Base-by-base conservation (phyloP, 2,113 vertebrate species). In the Hippocampus comes region DNA sequence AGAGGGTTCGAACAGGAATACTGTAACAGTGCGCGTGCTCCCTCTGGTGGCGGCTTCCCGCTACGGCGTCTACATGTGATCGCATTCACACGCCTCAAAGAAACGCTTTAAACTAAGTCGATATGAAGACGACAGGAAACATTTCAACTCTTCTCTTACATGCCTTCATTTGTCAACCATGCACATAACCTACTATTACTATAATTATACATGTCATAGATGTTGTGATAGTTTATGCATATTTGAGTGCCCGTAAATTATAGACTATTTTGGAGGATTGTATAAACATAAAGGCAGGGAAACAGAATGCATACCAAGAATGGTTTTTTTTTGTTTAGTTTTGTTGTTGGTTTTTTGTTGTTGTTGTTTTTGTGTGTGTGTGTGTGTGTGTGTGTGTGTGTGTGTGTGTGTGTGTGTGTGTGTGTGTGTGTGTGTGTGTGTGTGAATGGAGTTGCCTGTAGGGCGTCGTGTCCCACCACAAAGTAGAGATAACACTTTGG, bases 31-130 rank as follows among this genome's bases (percentile, higher is more conserved):
- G 72, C 86, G 56, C 74, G 82, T 88, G 84, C 89, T 78, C 90
- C 90, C 87, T 83, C 90, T 90, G 79, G 84, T 89, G 90, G 87
- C 61, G 2, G 20, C 14, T 74, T 27, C 6, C 34, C 42, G 72
- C 12, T 68, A 87, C 48, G n/a, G 72, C 65, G 53, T 59, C 38
- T 34, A 12, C 2, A 41, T 20, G 3, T 34, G 53, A 70, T 41
- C 56, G 11, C 56, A 27, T 59, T 59, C 11, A 11, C 23, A 12
- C 15, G 9, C 34, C 34, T 38, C 34, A 38, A 38, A 7, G 6
- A 38, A 38, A 38, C 34, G 34, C 34, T 38, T 6, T 38, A 6
- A 38, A 38, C 34, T 38, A 38, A 38, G 34, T 38, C 34, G 34
- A 6, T 38, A 38, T 38, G 34, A 38, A 38, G 34, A 38, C 34